Evolutionary conservation across 2,113 vertebrate species (phyloP), one percentile per base, ranked within the genome.

Genomic region (Procapra przewalskii): DNA sequence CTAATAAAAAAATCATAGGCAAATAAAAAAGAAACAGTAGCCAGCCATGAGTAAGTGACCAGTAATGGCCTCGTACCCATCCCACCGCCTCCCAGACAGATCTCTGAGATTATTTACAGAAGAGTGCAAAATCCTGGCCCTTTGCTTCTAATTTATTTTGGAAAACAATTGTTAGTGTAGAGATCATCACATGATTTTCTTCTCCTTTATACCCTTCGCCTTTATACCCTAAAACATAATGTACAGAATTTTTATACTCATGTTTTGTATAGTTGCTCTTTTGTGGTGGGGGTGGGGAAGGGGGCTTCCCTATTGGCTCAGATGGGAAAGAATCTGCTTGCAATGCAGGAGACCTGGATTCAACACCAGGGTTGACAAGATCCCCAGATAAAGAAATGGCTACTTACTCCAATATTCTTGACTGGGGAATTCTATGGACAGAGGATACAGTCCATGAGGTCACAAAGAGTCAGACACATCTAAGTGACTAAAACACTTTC

Each of bases 51-150:
- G 5, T 43, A 15, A 40, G 33, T 29, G 17, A 27, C 8, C 40
- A 31, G 17, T 27, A 83, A 29, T 0, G 2, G 33, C 33, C 33
- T 67, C 7, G 4, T 67, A 67, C 33, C 17, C 15, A 60, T 27
- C 29, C 4, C 2, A 6, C n/a, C 6, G 1, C 1, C 2, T 8
- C 36, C 10, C 21, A 75, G n/a, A 3, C 7, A 21, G 3, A 27
- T 33, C 27, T 55, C 48, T 15, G 40, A 57, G n/a, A 64, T 36
- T 10, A 45, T 29, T 31, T 86, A 55, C 1, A 79, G 57, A 8
- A 33, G n/a, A 36, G 13, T 23, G 45, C 43, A 23, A 21, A 84
- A 85, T 54, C 48, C 55, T 55, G 21, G 14, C 3, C 0, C 1
- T 50, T 5, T 48, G 6, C 15, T 27, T 27, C 1, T 55, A 21